These are phyloP conservation scores for Apodemia hepburni DNA, from an alignment of 2,888 invertebrate species.

Conservation along the genomic window DNA sequence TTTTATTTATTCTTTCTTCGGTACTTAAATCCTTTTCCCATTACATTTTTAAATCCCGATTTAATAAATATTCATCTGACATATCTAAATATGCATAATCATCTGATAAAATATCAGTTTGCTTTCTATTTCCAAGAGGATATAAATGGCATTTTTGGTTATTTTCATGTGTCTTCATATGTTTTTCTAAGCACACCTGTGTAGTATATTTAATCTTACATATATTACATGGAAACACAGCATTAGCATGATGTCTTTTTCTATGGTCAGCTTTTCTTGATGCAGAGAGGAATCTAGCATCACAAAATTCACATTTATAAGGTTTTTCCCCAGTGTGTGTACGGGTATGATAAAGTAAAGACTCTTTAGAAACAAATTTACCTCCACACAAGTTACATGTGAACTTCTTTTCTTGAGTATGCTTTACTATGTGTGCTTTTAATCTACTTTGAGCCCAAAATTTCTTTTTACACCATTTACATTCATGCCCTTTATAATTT, in stretches of 20 bases:
- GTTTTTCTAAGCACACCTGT: constrained; percentile 43
- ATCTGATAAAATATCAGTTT: background rate
- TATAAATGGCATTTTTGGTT: background rate
- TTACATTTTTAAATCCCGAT: background rate
- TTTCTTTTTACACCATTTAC: constrained; percentile 62
- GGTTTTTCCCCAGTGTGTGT: constrained; percentile 65
- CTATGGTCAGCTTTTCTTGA: constrained; percentile 57
- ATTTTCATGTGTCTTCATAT: constrained; percentile 36
- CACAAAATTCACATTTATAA: constrained; percentile 55
- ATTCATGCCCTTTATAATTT: constrained; percentile 57
- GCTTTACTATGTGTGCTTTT: constrained; percentile 62
- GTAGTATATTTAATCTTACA: constrained; percentile 53
- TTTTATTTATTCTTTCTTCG: background rate
- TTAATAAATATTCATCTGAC: constrained; percentile 1
- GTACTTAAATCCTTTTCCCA: background rate
- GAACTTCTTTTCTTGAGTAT: constrained; percentile 61
- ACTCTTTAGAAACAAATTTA: constrained; percentile 61
- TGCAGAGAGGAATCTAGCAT: constrained; percentile 51
- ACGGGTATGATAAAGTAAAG: constrained; percentile 62
- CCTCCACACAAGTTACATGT: constrained; percentile 49
- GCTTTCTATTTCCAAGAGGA: constrained; percentile 6
- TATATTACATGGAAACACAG: constrained; percentile 46
- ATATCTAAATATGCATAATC: background rate
- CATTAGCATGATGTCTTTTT: constrained; percentile 48
- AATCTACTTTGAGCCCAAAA: constrained; percentile 61